Conservation (phyloP, 2,797 vertebrate genomes). For the Valencia hispanica region DNA sequence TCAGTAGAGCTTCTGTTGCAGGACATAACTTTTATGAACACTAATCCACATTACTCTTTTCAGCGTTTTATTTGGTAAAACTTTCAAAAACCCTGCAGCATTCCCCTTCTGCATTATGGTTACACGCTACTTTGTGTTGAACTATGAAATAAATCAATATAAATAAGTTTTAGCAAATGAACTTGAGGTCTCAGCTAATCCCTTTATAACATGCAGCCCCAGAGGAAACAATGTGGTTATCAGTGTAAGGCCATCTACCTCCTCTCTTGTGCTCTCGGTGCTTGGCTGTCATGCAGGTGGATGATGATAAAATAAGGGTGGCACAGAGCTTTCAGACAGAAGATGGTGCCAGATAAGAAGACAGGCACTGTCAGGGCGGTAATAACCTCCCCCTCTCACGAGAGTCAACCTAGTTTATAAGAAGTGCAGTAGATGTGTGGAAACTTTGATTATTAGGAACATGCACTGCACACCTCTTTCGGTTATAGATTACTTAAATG, state of each 20-base stretch:
- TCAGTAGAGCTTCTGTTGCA: too few species aligned
- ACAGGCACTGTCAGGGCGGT: slow-evolving; percentile 70
- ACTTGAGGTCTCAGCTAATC: slow-evolving; percentile 5
- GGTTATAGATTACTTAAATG: background rate
- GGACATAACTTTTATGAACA: background rate
- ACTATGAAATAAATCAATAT: background rate
- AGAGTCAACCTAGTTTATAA: slow-evolving; percentile 20
- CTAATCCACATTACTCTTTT: background rate
- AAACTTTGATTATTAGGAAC: background rate
- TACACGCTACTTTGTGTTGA: background rate
- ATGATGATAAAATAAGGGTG: slow-evolving; percentile 79
- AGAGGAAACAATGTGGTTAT: slow-evolving; percentile 69
- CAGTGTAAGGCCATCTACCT: slow-evolving; percentile 68
- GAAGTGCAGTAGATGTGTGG: background rate
- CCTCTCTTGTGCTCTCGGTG: slow-evolving; percentile 63
- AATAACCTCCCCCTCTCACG: slow-evolving; percentile 53
- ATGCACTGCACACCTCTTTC: rapidly evolving
- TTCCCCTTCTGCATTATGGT: background rate
- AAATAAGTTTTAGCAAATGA: background rate
- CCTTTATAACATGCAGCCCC: slow-evolving; percentile 5
- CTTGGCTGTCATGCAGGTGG: slow-evolving; percentile 82
- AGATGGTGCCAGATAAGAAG: slow-evolving; percentile 85
- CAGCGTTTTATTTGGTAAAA: background rate
- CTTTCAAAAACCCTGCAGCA: background rate
- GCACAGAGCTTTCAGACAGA: slow-evolving; percentile 75